Conservation (phyloP, 1,140 invertebrate genomes). For the Berghia stephanieae region DNA sequence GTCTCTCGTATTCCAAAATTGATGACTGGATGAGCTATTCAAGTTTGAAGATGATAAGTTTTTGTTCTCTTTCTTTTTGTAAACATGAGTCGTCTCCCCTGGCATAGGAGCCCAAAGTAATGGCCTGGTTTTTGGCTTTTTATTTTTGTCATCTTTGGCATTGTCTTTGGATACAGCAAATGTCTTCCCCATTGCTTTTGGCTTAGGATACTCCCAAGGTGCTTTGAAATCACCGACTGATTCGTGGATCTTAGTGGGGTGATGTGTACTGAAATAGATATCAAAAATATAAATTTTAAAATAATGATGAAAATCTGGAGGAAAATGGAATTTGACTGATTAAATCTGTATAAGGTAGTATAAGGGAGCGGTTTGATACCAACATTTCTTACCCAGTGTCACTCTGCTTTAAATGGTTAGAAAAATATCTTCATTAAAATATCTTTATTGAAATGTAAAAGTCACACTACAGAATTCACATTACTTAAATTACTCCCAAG, state of each 20-base stretch:
- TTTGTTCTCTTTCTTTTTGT: too few species aligned
- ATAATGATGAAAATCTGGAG: not conserved
- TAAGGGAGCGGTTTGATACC: not conserved
- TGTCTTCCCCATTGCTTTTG: not conserved
- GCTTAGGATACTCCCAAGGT: constrained; percentile 30
- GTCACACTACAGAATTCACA: too few species aligned
- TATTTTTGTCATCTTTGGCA: not conserved
- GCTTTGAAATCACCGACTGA: constrained; percentile 12
- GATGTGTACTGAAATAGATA: constrained; percentile 21
- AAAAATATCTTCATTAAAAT: too few species aligned
- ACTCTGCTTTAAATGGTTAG: not conserved
- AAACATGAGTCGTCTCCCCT: not conserved
- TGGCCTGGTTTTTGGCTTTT: not conserved
- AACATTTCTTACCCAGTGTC: not conserved
- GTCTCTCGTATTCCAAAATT: constrained; percentile 31
- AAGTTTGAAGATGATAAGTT: not conserved
- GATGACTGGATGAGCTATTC: not conserved
- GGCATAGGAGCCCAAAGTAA: constrained; percentile 24
- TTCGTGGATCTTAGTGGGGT: constrained; percentile 5
- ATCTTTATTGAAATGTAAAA: too few species aligned
- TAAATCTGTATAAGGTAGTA: not conserved
- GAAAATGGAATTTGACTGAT: not conserved
- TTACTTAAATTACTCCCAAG: too few species aligned
- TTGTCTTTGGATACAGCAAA: not conserved
- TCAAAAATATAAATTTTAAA: not conserved